Conservation (phyloP, 2,888 invertebrate genomes). For the Acronicta leporina region DNA sequence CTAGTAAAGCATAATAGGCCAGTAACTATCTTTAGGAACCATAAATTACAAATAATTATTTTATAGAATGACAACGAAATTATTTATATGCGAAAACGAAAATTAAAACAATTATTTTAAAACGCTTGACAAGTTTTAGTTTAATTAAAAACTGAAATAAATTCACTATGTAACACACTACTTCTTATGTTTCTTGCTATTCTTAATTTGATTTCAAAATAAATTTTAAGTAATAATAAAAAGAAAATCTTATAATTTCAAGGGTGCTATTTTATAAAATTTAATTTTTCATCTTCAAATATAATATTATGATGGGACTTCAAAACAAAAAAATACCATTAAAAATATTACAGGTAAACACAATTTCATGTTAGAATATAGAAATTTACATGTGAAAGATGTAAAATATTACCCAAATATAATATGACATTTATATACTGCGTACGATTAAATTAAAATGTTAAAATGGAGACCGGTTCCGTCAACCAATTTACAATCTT, state of each 20-base stretch:
- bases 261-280: too few species aligned
- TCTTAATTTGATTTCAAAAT: neutral
- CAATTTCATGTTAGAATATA: too few species aligned
- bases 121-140: slow-evolving; percentile 6
- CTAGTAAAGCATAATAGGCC: slow-evolving; percentile 56
- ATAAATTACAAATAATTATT: slow-evolving; percentile 55
- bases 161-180: too few species aligned
- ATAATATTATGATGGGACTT: neutral
- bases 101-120: slow-evolving; percentile 6
- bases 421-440: neutral
- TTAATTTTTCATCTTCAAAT: neutral
- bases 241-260: too few species aligned
- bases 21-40: slow-evolving; percentile 59
- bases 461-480: neutral
- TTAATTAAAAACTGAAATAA: slow-evolving; percentile 1
- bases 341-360: too few species aligned
- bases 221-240: too few species aligned
- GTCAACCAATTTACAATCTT: neutral
- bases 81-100: slow-evolving; percentile 8
- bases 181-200: neutral
- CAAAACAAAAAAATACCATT: neutral
- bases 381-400: too few species aligned
- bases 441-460: slow-evolving; percentile 18
- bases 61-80: slow-evolving; percentile 24
- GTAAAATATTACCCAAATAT: too few species aligned